These are phyloP conservation scores for Neolamprologus sp. DNA, from an alignment of 2,113 vertebrate genomes.

Conservation along the genomic window DNA sequence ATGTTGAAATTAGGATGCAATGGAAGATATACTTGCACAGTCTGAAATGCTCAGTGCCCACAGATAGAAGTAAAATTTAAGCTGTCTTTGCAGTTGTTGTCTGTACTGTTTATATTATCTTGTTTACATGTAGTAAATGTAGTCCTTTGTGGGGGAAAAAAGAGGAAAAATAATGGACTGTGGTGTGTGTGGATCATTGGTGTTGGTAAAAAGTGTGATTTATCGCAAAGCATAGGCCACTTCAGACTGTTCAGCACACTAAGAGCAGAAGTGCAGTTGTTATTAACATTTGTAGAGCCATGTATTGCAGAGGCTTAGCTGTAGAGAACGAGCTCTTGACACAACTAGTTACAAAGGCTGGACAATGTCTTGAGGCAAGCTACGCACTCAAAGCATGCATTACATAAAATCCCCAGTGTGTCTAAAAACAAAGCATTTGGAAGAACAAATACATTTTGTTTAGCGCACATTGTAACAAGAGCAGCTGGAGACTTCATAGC, in stretches of 20 bases:
- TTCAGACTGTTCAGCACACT: background rate
- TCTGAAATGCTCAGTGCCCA: background rate
- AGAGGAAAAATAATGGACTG: background rate
- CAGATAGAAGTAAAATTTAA: background rate
- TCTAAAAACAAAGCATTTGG: background rate
- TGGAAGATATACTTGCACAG: background rate
- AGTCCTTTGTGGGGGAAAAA: background rate
- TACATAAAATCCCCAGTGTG: background rate
- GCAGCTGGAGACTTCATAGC: background rate
- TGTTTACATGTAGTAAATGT: background rate
- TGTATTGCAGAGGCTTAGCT: background rate
- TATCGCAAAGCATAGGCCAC: background rate
- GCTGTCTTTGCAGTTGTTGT: background rate
- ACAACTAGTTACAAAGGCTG: background rate
- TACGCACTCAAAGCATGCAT: background rate
- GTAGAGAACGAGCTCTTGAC: background rate
- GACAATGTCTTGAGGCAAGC: background rate
- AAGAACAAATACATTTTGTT: background rate
- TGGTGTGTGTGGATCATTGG: background rate
- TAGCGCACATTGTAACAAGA: background rate
- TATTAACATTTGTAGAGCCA: background rate
- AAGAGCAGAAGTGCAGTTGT: background rate
- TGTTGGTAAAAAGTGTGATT: background rate
- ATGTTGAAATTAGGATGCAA: background rate
- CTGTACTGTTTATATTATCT: background rate